phyloP scores from a whole-genome alignment of 2,888 invertebrate species.

The Gortyna flavago region DNA sequence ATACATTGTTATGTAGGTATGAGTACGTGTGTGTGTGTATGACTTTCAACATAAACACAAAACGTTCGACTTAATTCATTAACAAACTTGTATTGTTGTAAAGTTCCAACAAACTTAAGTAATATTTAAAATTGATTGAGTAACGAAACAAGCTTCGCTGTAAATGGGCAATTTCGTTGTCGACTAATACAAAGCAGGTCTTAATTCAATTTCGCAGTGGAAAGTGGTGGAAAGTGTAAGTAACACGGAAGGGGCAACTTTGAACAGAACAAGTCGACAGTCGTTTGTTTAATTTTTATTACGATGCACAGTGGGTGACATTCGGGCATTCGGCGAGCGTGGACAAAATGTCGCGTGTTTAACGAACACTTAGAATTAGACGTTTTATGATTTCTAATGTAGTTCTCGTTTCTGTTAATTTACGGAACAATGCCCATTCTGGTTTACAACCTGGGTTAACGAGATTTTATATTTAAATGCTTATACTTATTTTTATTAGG shows the following conservation, averaged over 20 bases:
- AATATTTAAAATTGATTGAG: slow-evolving; percentile 60
- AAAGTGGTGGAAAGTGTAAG: slow-evolving; percentile 64
- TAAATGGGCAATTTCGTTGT: slow-evolving; percentile 55
- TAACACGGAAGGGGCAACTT: slow-evolving; percentile 59
- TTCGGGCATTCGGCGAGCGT: slow-evolving; percentile 24
- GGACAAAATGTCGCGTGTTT: slow-evolving; percentile 63
- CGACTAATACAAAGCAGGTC: slow-evolving; percentile 56
- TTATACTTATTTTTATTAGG: slow-evolving; percentile 53
- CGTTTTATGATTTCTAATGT: slow-evolving; percentile 73
- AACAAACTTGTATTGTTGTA: slow-evolving; percentile 43
- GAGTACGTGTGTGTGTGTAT: not conserved
- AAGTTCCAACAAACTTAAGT: slow-evolving; percentile 56
- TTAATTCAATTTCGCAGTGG: slow-evolving; percentile 67
- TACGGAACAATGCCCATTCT: slow-evolving; percentile 71
- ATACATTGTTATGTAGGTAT: not conserved
- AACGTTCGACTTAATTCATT: slow-evolving; percentile 54
- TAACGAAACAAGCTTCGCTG: slow-evolving; percentile 47
- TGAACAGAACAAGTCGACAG: slow-evolving; percentile 45
- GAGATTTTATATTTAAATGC: slow-evolving; percentile 60
- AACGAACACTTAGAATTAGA: slow-evolving; percentile 73
- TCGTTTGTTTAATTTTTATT: slow-evolving; percentile 55
- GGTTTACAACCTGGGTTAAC: slow-evolving; percentile 63
- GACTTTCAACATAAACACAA: slow-evolving; percentile 39
- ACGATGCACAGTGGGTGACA: slow-evolving; percentile 48
- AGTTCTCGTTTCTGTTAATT: slow-evolving; percentile 75